These are phyloP conservation scores for Podargus strigoides DNA, from an alignment of 2,797 vertebrate species.

Conservation along the genomic window DNA sequence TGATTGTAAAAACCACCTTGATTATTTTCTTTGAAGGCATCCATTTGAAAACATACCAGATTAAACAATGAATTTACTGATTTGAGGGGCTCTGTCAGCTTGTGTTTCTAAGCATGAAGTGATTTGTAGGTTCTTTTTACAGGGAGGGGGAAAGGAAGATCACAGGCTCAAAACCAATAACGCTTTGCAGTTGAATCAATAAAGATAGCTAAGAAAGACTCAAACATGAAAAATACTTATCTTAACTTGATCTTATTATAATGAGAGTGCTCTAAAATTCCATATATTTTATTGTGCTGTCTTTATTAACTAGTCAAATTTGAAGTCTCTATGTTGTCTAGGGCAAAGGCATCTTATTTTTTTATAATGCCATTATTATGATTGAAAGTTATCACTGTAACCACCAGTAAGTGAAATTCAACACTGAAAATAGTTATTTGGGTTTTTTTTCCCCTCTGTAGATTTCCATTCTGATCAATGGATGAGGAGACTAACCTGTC, in stretches of 20 bases:
- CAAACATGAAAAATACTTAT: neutral
- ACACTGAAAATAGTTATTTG: neutral
- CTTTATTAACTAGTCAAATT: neutral
- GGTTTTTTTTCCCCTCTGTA: neutral
- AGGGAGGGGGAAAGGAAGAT: neutral
- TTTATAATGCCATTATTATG: neutral
- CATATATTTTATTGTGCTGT: neutral
- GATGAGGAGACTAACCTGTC: neutral
- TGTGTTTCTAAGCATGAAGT: neutral
- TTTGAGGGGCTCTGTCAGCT: neutral
- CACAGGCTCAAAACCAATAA: neutral
- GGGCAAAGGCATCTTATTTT: neutral
- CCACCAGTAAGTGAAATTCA: neutral
- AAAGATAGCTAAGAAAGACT: neutral
- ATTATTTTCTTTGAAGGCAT: neutral
- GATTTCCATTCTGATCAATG: conserved; percentile 25
- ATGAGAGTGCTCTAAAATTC: neutral
- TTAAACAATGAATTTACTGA: neutral
- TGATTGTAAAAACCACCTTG: neutral
- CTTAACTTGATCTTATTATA: neutral
- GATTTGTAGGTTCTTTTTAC: neutral
- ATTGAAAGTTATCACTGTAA: fast-evolving
- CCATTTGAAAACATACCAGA: neutral
- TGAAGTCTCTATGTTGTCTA: neutral
- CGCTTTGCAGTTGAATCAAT: neutral